phyloP scores from a whole-genome alignment of 2,888 invertebrate genomes.

The Eupeodes luniger region DNA sequence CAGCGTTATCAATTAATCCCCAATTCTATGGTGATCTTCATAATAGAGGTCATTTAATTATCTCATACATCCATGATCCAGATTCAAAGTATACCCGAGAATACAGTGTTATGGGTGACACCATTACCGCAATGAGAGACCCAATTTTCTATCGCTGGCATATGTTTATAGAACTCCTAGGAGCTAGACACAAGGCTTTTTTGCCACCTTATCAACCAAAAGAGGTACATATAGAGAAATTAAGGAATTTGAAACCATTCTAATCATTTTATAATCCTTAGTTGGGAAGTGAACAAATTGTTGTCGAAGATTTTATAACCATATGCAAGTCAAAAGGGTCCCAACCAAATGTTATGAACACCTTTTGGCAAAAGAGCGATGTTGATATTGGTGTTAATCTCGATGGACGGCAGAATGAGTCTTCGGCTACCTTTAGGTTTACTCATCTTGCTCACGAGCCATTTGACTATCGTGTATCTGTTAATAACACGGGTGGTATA shows the following conservation, averaged over 20 bases:
- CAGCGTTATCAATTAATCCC: slow-evolving; percentile 87
- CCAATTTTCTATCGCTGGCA: slow-evolving; percentile 93
- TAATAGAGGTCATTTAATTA: slow-evolving; percentile 90
- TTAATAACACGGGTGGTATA: slow-evolving; percentile 85
- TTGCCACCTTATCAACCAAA: slow-evolving; percentile 85
- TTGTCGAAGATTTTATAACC: slow-evolving; percentile 32
- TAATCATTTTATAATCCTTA: not conserved
- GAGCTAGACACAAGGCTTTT: slow-evolving; percentile 88
- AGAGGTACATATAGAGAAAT: not conserved
- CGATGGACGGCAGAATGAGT: slow-evolving; percentile 87
- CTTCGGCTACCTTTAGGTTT: slow-evolving; percentile 85
- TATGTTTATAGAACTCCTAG: slow-evolving; percentile 89
- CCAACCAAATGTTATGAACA: slow-evolving; percentile 85
- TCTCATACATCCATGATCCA: slow-evolving; percentile 90
- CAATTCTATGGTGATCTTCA: slow-evolving; percentile 90
- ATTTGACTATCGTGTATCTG: slow-evolving; percentile 87
- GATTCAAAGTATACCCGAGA: slow-evolving; percentile 86
- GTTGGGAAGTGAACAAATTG: slow-evolving; percentile 47
- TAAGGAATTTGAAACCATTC: not conserved
- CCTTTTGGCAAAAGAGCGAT: slow-evolving; percentile 90
- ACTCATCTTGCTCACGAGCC: slow-evolving; percentile 88
- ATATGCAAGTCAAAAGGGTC: slow-evolving; percentile 64
- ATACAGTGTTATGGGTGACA: slow-evolving; percentile 89
- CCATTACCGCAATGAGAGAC: slow-evolving; percentile 91
- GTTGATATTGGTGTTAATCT: slow-evolving; percentile 90